These are phyloP conservation scores for Entomobrya multifasciata DNA, from an alignment of 2,888 invertebrate genomes.

Conservation along the genomic window DNA sequence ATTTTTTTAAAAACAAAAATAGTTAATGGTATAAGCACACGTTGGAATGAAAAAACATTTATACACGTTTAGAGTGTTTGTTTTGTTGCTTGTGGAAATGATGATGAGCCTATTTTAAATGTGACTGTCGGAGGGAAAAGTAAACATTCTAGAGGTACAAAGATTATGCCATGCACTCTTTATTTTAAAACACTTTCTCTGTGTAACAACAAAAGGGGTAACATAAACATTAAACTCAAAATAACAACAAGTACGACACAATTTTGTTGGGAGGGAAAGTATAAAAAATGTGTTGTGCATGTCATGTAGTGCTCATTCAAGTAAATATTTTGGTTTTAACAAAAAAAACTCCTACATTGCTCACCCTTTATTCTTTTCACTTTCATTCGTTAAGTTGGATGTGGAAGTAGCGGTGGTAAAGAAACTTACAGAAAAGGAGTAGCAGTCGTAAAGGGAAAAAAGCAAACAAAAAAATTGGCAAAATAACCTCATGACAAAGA, in stretches of 20 bases:
- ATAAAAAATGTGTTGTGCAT: slow-evolving; percentile 28
- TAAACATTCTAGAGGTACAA: not conserved
- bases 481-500: slow-evolving; percentile 74
- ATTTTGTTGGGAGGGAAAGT: not conserved
- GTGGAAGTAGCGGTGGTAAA: not conserved
- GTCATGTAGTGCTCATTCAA: slow-evolving; percentile 51
- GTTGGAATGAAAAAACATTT: slow-evolving; percentile 31
- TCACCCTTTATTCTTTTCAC: slow-evolving; percentile 22
- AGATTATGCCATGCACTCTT: slow-evolving; percentile 1
- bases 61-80: slow-evolving; percentile 7
- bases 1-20: not conserved
- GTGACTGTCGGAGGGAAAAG: not conserved
- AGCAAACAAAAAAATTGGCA: slow-evolving; percentile 71
- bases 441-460: slow-evolving; percentile 19
- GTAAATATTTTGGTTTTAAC: slow-evolving; percentile 70
- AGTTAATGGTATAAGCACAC: slow-evolving; percentile 15
- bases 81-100: not conserved
- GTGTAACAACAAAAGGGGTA: not conserved
- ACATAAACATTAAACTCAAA: not conserved
- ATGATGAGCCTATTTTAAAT: too few species aligned
- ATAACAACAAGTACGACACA: not conserved
- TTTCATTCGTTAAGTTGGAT: not conserved
- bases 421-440: not conserved
- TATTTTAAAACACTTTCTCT: not conserved
- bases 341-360: slow-evolving; percentile 42